Evolutionary conservation across 2,113 vertebrate genomes (phyloP).

Genomic region (Heterochromis multidens): DNA sequence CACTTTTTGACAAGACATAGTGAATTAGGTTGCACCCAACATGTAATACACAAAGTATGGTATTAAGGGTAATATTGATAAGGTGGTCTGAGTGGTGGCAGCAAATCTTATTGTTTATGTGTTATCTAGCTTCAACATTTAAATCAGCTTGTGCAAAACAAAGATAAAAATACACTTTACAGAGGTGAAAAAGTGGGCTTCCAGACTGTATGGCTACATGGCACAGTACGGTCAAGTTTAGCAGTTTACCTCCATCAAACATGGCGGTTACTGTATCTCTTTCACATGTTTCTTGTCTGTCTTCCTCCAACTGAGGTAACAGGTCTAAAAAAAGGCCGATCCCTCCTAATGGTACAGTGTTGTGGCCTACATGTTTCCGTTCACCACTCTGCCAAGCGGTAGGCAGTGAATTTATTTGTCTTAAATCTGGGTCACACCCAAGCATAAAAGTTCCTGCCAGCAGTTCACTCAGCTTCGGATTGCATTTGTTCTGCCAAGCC

Average conservation of each 20-base stretch:
- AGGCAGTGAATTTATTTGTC: background rate
- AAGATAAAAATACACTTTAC: background rate
- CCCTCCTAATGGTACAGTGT: background rate
- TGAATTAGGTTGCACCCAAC: background rate
- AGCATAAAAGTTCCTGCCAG: background rate
- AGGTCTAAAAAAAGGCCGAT: background rate
- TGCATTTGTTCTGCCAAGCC: background rate
- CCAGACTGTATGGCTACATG: background rate
- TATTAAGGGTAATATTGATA: background rate
- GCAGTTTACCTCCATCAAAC: background rate
- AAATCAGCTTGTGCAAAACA: background rate
- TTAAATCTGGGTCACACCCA: background rate
- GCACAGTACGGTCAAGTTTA: background rate
- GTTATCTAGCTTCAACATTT: background rate
- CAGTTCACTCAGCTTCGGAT: background rate
- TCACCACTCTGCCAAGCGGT: background rate
- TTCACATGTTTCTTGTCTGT: background rate
- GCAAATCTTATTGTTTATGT: background rate
- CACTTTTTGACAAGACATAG: background rate
- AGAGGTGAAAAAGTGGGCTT: background rate
- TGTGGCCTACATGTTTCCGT: background rate
- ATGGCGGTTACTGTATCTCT: background rate
- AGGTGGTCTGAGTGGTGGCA: background rate
- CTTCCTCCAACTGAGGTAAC: background rate
- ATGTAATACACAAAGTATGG: background rate